These are phyloP conservation scores for Oreotragus oreotragus DNA, from an alignment of 2,113 vertebrate species.

Conservation along the genomic window DNA sequence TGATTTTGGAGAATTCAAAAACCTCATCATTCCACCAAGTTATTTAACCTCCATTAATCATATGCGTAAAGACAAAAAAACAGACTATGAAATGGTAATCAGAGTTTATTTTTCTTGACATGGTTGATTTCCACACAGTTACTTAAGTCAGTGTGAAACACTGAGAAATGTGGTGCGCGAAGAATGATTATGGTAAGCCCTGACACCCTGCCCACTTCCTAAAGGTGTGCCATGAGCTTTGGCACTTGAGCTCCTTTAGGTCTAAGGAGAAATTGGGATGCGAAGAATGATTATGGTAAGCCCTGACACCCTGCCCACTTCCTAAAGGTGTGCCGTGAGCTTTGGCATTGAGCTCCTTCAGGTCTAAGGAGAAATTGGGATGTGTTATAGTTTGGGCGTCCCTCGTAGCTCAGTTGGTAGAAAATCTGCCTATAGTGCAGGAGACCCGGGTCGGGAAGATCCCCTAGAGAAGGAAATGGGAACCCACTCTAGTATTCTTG, in stretches of 20 bases:
- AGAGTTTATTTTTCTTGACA: conserved; percentile 13
- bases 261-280: not conserved
- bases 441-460: accelerated
- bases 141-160: not conserved
- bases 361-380: not conserved
- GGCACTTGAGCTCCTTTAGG: not conserved
- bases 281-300: not conserved
- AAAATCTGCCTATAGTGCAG: not conserved
- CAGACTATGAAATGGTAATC: conserved; percentile 86
- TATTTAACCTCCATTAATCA: conserved; percentile 91
- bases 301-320: not conserved
- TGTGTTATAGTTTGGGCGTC: not conserved
- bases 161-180: not conserved
- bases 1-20: conserved; percentile 92
- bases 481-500: not conserved
- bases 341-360: not conserved
- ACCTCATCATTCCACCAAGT: conserved; percentile 93
- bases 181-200: not conserved
- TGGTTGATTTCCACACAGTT: not conserved
- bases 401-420: not conserved
- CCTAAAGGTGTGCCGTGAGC: not conserved
- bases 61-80: conserved; percentile 86
- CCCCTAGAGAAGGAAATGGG: not conserved
- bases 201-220: not conserved
- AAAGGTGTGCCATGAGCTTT: not conserved